Conservation (phyloP, 1,140 invertebrate species). For the Temnothorax longispinosus region DNA sequence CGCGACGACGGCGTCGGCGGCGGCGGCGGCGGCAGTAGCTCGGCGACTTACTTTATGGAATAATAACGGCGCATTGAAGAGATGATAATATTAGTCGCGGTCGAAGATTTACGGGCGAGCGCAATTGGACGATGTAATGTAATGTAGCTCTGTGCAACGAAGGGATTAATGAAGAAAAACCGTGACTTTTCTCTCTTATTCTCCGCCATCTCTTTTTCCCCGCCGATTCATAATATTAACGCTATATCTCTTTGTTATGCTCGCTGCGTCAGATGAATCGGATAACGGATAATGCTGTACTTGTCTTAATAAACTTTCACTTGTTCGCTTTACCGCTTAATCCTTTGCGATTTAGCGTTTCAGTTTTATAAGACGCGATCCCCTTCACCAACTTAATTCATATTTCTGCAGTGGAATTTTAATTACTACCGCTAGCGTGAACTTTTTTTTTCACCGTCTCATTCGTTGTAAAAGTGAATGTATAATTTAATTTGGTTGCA, state of each 20-base stretch:
- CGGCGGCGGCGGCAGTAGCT: background rate
- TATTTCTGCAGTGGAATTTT: background rate
- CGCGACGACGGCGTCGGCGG: background rate
- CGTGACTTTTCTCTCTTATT: background rate
- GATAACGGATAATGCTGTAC: constrained; percentile 6
- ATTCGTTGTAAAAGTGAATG: constrained; percentile 18
- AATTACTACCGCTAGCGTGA: background rate
- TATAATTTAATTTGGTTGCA: constrained; percentile 29
- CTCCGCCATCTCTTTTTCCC: background rate
- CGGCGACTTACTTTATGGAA: constrained; percentile 40
- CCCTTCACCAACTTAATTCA: constrained; percentile 5
- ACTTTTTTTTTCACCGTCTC: background rate
- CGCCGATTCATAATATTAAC: background rate
- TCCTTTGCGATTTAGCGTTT: background rate
- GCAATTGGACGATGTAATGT: constrained; percentile 48
- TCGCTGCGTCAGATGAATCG: background rate
- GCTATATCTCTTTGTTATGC: constrained; percentile 34
- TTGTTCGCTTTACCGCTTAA: background rate
- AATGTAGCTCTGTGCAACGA: constrained; percentile 35
- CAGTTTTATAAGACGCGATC: background rate
- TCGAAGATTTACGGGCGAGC: constrained; percentile 40
- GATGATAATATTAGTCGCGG: constrained; percentile 62
- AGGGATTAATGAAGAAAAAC: constrained; percentile 53
- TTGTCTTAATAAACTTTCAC: constrained; percentile 28
- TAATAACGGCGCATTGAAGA: constrained; percentile 58